Percentiles rank a stretch among this genome's conserved stretches.
phyloP scores from a whole-genome alignment of 2,797 vertebrate genomes.

The Sarcophilus harrisii region DNA sequence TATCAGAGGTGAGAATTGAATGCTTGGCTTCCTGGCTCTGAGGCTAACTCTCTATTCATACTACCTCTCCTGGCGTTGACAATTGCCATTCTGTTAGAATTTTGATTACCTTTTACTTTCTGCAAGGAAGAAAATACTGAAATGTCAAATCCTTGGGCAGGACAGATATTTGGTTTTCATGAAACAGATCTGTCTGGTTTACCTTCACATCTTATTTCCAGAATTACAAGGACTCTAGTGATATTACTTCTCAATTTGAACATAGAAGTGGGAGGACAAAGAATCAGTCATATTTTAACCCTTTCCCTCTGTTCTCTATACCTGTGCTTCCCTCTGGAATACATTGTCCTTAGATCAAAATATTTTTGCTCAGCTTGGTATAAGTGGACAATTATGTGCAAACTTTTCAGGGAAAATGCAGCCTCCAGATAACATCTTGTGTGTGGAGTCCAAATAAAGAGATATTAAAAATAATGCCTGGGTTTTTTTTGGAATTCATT shows the following conservation, averaged over 20 bases:
- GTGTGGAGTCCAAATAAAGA: too few species aligned
- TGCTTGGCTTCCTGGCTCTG: neutral
- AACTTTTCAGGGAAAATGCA: slow-evolving; percentile 8
- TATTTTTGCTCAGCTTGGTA: slow-evolving; percentile 12
- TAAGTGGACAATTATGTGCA: neutral
- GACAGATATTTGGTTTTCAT: neutral
- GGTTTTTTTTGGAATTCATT: slow-evolving; percentile 28
- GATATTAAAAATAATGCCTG: neutral
- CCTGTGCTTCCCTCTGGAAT: neutral
- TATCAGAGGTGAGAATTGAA: neutral
- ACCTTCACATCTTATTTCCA: neutral
- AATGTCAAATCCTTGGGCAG: slow-evolving; percentile 1
- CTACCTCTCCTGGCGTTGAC: neutral
- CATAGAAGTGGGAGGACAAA: neutral
- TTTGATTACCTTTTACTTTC: slow-evolving; percentile 6
- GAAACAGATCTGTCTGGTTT: neutral
- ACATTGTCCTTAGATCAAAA: slow-evolving; percentile 1
- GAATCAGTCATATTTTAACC: neutral
- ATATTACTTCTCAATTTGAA: neutral
- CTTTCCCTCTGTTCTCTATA: neutral
- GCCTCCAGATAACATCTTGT: neutral
- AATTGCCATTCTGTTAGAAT: slow-evolving; percentile 13
- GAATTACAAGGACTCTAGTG: neutral
- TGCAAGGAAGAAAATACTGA: neutral
- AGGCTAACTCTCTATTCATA: neutral